Conservation (phyloP, 2,797 vertebrate species). For the Karalla daura region DNA sequence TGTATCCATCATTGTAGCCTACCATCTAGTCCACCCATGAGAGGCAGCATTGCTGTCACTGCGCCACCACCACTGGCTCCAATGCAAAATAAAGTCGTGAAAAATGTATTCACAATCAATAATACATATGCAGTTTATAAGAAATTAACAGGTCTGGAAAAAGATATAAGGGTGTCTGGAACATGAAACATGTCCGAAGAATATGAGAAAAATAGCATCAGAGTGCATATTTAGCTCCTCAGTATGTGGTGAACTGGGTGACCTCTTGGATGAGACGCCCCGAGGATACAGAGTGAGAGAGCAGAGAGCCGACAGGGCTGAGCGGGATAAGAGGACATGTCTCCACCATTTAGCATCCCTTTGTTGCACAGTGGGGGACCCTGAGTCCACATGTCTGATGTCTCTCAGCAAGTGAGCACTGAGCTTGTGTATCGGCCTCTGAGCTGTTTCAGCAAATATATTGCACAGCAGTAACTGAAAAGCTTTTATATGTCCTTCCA, state of each 20-base stretch:
- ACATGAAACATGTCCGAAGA: slow-evolving; percentile 1
- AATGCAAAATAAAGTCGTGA: neutral
- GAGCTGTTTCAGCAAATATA: slow-evolving; percentile 10
- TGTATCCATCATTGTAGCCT: too few species aligned
- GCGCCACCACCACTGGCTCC: neutral
- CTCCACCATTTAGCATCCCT: slow-evolving; percentile 37
- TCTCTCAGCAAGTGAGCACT: slow-evolving; percentile 20
- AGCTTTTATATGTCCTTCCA: neutral
- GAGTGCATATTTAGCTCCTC: neutral
- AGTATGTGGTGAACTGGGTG: slow-evolving; percentile 7
- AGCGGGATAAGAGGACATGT: slow-evolving; percentile 29
- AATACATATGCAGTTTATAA: neutral
- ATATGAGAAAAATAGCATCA: neutral
- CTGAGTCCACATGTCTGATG: slow-evolving; percentile 12
- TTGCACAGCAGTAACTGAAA: neutral
- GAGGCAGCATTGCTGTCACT: too few species aligned
- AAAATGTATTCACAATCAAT: neutral
- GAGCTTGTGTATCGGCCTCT: neutral
- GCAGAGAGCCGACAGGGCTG: slow-evolving; percentile 16
- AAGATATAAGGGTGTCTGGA: neutral
- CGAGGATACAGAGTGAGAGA: slow-evolving; percentile 18
- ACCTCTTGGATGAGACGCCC: slow-evolving; percentile 14
- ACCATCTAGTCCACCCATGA: too few species aligned
- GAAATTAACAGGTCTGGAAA: neutral
- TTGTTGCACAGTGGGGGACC: slow-evolving; percentile 22